These are phyloP conservation scores for Dipodomys ordii DNA, from an alignment of 2,113 vertebrate species.

Conservation along the genomic window DNA sequence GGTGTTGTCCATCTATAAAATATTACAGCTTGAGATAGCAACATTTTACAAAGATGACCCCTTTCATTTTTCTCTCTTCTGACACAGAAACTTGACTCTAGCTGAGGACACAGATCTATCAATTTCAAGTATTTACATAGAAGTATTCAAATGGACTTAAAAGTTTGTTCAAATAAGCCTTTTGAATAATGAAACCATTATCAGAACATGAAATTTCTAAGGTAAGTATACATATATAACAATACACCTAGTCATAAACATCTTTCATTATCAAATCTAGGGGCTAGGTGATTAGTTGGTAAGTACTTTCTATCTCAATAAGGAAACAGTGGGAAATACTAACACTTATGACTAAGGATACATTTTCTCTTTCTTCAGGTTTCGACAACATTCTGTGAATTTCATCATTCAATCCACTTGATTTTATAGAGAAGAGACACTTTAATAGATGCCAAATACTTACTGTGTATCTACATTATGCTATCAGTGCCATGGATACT, in stretches of 20 bases:
- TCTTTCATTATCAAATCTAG: background rate
- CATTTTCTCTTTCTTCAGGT: background rate
- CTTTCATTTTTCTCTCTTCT: background rate
- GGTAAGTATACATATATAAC: background rate
- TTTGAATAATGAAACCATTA: background rate
- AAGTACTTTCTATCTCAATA: background rate
- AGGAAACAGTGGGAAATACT: background rate
- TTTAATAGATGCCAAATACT: background rate
- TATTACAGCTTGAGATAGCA: background rate
- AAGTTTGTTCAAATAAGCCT: background rate
- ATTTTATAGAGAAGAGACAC: background rate
- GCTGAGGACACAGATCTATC: background rate
- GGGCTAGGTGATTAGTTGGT: background rate
- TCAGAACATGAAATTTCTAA: background rate
- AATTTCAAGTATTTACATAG: background rate
- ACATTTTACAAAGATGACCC: background rate
- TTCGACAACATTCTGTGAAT: background rate
- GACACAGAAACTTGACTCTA: background rate
- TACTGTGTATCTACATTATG: background rate
- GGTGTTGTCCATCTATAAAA: background rate
- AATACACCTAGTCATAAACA: conserved; percentile 10
- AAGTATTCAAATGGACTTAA: background rate
- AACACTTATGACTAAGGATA: background rate
- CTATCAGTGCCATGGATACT: background rate
- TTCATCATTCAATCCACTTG: background rate